Percentiles rank a stretch among this genome's conserved stretches.
phyloP scores from a whole-genome alignment of 2,888 invertebrate genomes.

The Synanthedon andrenaeformis region DNA sequence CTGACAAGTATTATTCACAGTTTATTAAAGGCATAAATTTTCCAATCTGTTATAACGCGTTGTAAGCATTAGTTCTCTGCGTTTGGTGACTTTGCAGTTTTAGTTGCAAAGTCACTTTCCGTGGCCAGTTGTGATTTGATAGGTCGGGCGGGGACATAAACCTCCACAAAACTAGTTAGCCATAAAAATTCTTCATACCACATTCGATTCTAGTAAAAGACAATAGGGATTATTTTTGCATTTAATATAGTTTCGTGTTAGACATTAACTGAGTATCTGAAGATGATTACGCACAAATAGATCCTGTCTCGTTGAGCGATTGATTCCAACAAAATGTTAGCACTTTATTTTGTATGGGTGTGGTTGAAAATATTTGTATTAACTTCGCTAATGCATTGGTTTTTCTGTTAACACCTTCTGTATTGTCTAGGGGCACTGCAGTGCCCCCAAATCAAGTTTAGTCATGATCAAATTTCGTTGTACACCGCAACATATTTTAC shows the following conservation, averaged over 20 bases:
- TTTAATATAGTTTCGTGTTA: background rate
- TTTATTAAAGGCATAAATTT: background rate
- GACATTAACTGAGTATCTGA: slow-evolving; percentile 6
- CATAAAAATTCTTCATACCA: slow-evolving; percentile 1
- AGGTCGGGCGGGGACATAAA: slow-evolving; percentile 11
- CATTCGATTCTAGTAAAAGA: slow-evolving; percentile 1
- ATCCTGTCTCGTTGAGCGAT: slow-evolving; percentile 17
- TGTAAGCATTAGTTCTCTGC: background rate
- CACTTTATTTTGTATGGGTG: slow-evolving; percentile 22
- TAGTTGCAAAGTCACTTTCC: slow-evolving; percentile 18
- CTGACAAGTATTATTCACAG: too few relatives aligned
- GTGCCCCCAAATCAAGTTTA: too few relatives aligned
- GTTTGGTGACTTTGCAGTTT: slow-evolving; percentile 14
- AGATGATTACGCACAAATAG: slow-evolving; percentile 27
- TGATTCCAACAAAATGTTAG: slow-evolving; percentile 22
- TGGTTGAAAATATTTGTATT: slow-evolving; percentile 14
- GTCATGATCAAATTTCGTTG: too few relatives aligned
- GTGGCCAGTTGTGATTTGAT: slow-evolving; percentile 22
- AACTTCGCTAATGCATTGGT: background rate
- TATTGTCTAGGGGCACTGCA: too few relatives aligned
- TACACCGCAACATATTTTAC: too few relatives aligned
- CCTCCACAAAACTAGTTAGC: slow-evolving; percentile 3
- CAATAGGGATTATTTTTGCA: background rate
- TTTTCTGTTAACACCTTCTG: too few relatives aligned
- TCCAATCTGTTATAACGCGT: background rate